phyloP scores from a whole-genome alignment of 2,888 invertebrate genomes.

The Panzeria rudis region DNA sequence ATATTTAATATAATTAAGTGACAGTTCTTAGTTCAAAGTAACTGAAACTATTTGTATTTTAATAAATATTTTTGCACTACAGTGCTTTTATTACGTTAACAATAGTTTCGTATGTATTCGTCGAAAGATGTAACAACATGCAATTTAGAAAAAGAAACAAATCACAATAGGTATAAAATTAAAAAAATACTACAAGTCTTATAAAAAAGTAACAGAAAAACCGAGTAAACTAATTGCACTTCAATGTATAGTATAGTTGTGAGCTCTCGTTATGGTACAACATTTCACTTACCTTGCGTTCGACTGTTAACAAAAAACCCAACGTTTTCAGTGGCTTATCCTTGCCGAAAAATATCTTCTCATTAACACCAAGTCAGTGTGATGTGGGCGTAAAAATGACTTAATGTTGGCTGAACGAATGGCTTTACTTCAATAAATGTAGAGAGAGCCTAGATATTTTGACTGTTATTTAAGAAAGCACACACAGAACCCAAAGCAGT shows the following conservation, averaged over 20 bases:
- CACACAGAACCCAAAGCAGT: not conserved
- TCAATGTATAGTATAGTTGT: not conserved
- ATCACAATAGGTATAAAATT: not conserved
- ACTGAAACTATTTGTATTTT: too few relatives aligned
- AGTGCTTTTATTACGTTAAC: slow-evolving; percentile 26
- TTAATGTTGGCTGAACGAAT: slow-evolving; percentile 6
- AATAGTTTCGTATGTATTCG: not conserved
- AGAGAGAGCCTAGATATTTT: not conserved
- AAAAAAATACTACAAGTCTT: not conserved
- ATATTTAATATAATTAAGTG: too few relatives aligned
- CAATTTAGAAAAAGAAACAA: not conserved
- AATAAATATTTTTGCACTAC: not conserved
- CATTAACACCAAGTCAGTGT: slow-evolving; percentile 2
- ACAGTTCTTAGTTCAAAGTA: too few relatives aligned
- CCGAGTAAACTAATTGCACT: slow-evolving; percentile 49
- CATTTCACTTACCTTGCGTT: slow-evolving; percentile 60
- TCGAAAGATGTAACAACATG: slow-evolving; percentile 13
- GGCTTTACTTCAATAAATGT: slow-evolving; percentile 5
- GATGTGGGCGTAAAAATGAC: not conserved
- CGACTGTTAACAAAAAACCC: slow-evolving; percentile 30
- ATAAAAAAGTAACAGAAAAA: slow-evolving; percentile 16
- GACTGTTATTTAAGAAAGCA: slow-evolving; percentile 1
- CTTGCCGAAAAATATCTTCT: slow-evolving; percentile 46
- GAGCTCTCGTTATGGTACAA: slow-evolving; percentile 4
- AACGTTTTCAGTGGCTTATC: slow-evolving; percentile 51